Conservation (phyloP, 2,888 invertebrate species). For the Nemotelus nigrinus region DNA sequence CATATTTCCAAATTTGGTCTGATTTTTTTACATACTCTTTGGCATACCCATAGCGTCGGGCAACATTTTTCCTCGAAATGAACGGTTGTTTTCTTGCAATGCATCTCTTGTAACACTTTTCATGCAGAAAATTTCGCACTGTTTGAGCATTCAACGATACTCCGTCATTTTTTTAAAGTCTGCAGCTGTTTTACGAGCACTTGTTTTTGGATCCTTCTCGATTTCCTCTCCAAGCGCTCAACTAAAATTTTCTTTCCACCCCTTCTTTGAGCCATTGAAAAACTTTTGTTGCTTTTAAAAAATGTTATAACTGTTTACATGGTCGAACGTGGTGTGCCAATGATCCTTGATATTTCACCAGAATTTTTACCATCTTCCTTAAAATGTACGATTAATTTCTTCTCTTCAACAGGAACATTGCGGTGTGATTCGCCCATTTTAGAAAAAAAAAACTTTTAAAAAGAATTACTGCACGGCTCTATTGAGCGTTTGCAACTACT, state of each 20-base stretch:
- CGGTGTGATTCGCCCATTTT: background rate
- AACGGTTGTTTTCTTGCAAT: background rate
- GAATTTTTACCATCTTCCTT: background rate
- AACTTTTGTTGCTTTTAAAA: background rate
- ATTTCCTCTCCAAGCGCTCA: background rate
- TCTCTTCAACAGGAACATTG: background rate
- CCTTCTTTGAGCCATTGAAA: background rate
- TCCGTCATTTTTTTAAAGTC: background rate
- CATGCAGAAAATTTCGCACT: background rate
- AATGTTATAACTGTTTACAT: background rate
- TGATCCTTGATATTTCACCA: background rate
- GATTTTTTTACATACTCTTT: background rate
- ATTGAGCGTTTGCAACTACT: background rate
- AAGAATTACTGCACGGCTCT: background rate
- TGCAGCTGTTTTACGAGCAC: background rate
- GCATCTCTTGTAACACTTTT: slow-evolving; percentile 1
- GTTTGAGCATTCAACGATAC: too few species aligned
- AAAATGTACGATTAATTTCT: background rate
- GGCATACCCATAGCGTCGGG: background rate
- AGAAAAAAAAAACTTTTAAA: background rate
- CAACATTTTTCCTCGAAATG: background rate
- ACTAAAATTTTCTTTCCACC: background rate
- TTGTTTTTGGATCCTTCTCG: background rate
- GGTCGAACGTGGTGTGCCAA: background rate
- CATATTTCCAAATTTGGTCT: background rate